Evolutionary conservation across 1,140 invertebrate genomes (phyloP).

Genomic region (Bombus fervidus): DNA sequence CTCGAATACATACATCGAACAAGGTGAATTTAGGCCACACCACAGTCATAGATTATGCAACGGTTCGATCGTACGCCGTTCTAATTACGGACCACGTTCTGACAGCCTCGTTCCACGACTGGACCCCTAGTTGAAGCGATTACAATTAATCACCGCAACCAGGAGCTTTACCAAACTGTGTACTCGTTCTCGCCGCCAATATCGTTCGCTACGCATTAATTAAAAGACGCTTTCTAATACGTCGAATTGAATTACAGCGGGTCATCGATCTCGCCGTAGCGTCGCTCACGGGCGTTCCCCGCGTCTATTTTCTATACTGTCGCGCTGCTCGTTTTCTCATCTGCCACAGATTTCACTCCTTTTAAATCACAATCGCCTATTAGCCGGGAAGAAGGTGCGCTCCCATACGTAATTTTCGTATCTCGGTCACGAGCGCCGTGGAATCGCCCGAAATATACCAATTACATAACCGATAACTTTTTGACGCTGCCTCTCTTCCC

Average conservation of each 20-base stretch:
- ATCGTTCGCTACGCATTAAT: conserved; percentile 57
- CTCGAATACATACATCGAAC: not conserved
- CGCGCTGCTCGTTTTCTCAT: conserved; percentile 49
- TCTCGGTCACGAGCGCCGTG: conserved; percentile 13
- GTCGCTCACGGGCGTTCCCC: conserved; percentile 57
- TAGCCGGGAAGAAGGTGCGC: not conserved
- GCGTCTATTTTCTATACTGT: conserved; percentile 42
- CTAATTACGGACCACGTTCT: not conserved
- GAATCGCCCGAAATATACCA: conserved; percentile 6
- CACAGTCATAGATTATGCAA: conserved; percentile 6
- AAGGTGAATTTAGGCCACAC: not conserved
- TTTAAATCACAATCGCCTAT: conserved; percentile 61
- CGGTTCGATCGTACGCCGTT: not conserved
- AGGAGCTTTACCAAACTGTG: too few relatives aligned
- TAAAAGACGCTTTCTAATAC: conserved; percentile 63
- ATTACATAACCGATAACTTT: conserved; percentile 9
- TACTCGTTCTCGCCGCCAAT: conserved; percentile 1
- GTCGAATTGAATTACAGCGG: conserved; percentile 62
- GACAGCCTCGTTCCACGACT: not conserved
- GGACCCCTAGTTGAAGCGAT: not conserved
- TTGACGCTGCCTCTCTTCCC: too few relatives aligned
- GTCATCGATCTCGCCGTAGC: conserved; percentile 44
- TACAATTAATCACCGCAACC: conserved; percentile 13
- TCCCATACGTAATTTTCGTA: conserved; percentile 26
- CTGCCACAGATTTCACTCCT: conserved; percentile 61